phyloP scores from a whole-genome alignment of 53 echinoderm and acorn worm species.

The Astropecten irregularis region DNA sequence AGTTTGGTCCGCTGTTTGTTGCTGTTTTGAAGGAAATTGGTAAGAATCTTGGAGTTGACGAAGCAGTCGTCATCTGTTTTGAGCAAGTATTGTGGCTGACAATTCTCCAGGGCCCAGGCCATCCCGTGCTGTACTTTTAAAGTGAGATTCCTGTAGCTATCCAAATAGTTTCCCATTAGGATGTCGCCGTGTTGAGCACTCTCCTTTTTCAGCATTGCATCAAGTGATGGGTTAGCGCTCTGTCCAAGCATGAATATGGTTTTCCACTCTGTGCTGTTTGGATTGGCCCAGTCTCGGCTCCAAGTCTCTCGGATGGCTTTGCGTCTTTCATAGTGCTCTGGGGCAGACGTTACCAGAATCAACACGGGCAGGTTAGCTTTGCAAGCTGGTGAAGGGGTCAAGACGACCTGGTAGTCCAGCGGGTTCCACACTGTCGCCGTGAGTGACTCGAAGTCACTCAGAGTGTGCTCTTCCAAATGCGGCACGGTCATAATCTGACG shows the following conservation, averaged over 20 bases:
- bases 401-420: conserved; percentile 21
- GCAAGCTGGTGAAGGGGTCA: conserved; percentile 49
- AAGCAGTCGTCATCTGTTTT: conserved; percentile 96
- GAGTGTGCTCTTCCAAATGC: conserved; percentile 1
- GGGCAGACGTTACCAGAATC: conserved; percentile 87
- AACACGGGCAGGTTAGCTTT: conserved; percentile 52
- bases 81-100: conserved; percentile 79
- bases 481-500: conserved; percentile 21
- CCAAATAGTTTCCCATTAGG: conserved; percentile 74
- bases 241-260: conserved; percentile 34
- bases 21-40: conserved; percentile 58
- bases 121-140: conserved; percentile 91
- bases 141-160: conserved; percentile 81
- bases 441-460: conserved; percentile 21
- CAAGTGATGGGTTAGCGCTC: background rate
- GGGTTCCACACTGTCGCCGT: conserved; percentile 58
- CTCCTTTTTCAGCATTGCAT: conserved; percentile 59
- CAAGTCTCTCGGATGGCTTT: conserved; percentile 89
- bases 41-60: conserved; percentile 74
- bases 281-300: conserved; percentile 58
- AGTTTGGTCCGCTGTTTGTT: conserved; percentile 67
- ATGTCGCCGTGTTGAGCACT: conserved; percentile 71
- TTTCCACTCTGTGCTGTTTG: conserved; percentile 54
- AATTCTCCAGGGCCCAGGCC: conserved; percentile 76
- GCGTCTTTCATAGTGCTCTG: conserved; percentile 69